Evolutionary conservation across 1,140 invertebrate genomes (phyloP).

Genomic region (Vanessa atalanta): DNA sequence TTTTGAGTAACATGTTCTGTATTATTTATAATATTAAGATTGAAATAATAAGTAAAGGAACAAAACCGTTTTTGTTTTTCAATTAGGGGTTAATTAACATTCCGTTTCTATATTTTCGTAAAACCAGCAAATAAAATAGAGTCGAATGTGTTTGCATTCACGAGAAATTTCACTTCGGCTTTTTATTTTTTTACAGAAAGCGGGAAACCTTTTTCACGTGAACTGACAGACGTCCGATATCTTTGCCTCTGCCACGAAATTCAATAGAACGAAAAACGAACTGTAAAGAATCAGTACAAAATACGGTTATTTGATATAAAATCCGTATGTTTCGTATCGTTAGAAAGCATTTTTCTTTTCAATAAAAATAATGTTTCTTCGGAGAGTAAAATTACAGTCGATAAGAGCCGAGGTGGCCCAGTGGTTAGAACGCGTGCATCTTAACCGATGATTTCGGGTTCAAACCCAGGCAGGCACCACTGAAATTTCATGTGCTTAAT

Average conservation of each 20-base stretch:
- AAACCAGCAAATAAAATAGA: background rate
- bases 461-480: too few relatives aligned
- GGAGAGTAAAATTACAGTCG: background rate
- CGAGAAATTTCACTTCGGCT: background rate
- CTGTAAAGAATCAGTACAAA: conserved; percentile 11
- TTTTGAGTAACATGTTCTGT: too few relatives aligned
- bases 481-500: too few relatives aligned
- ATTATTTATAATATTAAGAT: too few relatives aligned
- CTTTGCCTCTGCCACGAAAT: conserved; percentile 21
- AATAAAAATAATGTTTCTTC: conserved; percentile 4
- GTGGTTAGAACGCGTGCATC: too few relatives aligned
- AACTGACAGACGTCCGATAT: conserved; percentile 30
- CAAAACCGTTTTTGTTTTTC: too few relatives aligned
- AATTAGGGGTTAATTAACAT: too few relatives aligned
- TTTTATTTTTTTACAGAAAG: conserved; percentile 3
- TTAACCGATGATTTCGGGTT: too few relatives aligned
- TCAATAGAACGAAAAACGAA: conserved; percentile 25
- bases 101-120: background rate
- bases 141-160: background rate
- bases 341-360: background rate
- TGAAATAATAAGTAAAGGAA: too few relatives aligned
- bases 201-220: conserved; percentile 23
- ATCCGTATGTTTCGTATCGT: background rate
- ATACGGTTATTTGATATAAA: conserved; percentile 7
- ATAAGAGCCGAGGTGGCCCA: too few relatives aligned